Evolutionary conservation across 2,888 invertebrate genomes (phyloP).

Genomic region (Lasioglossum marginatum): DNA sequence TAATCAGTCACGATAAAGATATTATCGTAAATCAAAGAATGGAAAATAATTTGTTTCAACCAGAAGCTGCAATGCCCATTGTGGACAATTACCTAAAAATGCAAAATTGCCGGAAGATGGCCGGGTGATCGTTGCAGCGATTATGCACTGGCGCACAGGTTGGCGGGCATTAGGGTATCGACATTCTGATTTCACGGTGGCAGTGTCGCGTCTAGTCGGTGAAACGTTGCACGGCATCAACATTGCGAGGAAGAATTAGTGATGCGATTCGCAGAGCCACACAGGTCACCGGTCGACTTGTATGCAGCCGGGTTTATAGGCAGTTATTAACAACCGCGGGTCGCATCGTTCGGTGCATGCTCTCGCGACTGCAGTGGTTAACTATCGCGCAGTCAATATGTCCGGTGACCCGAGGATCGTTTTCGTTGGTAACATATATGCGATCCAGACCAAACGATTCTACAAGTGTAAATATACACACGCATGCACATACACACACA

Average conservation of each 20-base stretch:
- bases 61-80: too few relatives aligned
- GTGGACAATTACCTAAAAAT: not conserved
- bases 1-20: too few relatives aligned
- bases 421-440: conserved; percentile 33
- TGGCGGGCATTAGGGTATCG: not conserved
- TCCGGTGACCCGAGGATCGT: conserved; percentile 30
- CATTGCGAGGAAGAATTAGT: conserved; percentile 14
- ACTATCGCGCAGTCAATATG: conserved; percentile 39
- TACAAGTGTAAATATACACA: not conserved
- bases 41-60: not conserved
- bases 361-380: conserved; percentile 28
- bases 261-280: conserved; percentile 19
- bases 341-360: conserved; percentile 21
- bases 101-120: not conserved
- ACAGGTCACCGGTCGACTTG: conserved; percentile 26
- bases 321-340: conserved; percentile 35
- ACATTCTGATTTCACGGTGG: not conserved
- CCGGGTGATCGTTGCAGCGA: not conserved
- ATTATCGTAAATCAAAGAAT: too few relatives aligned
- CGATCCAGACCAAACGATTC: conserved; percentile 1
- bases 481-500: not conserved
- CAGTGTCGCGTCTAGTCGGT: not conserved
- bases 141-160: not conserved
- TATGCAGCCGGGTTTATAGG: conserved; percentile 30
- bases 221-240: not conserved